Percentiles rank a stretch among this genome's conserved stretches.
These are phyloP conservation scores for Ailurus styani DNA, from an alignment of 2,113 vertebrate genomes.

Conservation along the genomic window DNA sequence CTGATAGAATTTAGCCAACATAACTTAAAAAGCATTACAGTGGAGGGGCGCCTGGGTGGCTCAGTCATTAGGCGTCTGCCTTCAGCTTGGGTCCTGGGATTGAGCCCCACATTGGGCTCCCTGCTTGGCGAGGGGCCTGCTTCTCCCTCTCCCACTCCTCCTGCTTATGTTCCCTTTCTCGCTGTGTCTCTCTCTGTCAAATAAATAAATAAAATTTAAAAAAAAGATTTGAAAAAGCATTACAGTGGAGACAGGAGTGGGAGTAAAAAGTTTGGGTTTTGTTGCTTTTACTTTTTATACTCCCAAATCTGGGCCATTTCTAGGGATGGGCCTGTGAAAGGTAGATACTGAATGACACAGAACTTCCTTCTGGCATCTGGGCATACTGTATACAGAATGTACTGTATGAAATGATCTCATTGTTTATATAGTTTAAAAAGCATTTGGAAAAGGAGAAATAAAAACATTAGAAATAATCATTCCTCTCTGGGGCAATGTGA, in stretches of 20 bases:
- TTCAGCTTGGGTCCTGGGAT: too few relatives aligned
- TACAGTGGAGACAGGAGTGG: neutral
- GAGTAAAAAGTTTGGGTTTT: neutral
- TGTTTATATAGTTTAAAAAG: constrained; percentile 17
- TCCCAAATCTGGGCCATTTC: neutral
- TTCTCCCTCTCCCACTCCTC: too few relatives aligned
- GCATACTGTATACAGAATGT: neutral
- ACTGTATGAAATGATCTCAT: constrained; percentile 28
- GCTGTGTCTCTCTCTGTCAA: too few relatives aligned
- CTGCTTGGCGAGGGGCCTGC: too few relatives aligned
- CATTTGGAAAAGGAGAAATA: neutral
- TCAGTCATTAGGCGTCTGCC: too few relatives aligned
- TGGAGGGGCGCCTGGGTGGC: too few relatives aligned
- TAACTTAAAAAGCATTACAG: neutral
- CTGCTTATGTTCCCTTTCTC: too few relatives aligned
- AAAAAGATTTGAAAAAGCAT: too few relatives aligned
- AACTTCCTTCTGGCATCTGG: neutral
- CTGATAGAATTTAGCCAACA: neutral
- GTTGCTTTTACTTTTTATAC: neutral
- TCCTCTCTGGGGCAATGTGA: neutral
- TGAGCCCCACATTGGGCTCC: too few relatives aligned
- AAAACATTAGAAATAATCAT: constrained; percentile 27
- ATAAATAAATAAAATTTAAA: too few relatives aligned
- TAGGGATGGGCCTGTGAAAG: neutral
- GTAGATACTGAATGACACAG: neutral